Base-by-base conservation (phyloP, 2,113 vertebrate genomes). In the Nesogale talazaci region DNA sequence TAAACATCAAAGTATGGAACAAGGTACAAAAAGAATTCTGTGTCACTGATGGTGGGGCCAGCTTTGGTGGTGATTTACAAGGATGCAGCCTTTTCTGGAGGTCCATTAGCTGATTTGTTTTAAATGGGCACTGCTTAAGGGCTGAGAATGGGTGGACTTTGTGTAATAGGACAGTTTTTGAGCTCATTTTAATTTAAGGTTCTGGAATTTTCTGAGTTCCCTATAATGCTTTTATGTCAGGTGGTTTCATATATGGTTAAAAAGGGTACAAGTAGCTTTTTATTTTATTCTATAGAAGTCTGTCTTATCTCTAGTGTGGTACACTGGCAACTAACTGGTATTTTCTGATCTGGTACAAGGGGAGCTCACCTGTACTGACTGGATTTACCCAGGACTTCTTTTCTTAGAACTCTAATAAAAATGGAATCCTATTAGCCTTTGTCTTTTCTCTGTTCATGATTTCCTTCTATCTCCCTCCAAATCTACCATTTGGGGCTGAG, bases 161-260 rank as follows among this genome's bases (percentile, higher is more conserved):
- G 57, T 59, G 42, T n/a, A 87, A 14, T 4, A 83, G 25, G 83
- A 80, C 59, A 59, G 56, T 42, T 38, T 76, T 38, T 42, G 86
- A 14, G 1, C 27, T 88, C 90, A 52, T 86, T 86, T 80, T 61
- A 77, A 34, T 81, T 56, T 76, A 23, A 77, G 81, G 25, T 31
- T 72, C 31, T 57, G 86, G 86, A 59, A 38, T 40, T 56, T 59
- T 88, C 57, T 23, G 34, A 77, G 59, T 83, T 89, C 63, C 42
- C 25, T 8, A 22, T 27, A 80, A 31, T n/a, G 36, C 83, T 91
- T 40, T 76, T 31, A 84, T 91, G 94, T 90, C 31, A 83, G 31
- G 46, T 72, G 25, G 15, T 52, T 91, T 70, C 14, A 7, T 56
- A 34, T 56, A 38, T 27, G 19, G 10, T 31, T 92, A 38, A 82